phyloP scores from a whole-genome alignment of 2,113 vertebrate species.

The Sturnus vulgaris region DNA sequence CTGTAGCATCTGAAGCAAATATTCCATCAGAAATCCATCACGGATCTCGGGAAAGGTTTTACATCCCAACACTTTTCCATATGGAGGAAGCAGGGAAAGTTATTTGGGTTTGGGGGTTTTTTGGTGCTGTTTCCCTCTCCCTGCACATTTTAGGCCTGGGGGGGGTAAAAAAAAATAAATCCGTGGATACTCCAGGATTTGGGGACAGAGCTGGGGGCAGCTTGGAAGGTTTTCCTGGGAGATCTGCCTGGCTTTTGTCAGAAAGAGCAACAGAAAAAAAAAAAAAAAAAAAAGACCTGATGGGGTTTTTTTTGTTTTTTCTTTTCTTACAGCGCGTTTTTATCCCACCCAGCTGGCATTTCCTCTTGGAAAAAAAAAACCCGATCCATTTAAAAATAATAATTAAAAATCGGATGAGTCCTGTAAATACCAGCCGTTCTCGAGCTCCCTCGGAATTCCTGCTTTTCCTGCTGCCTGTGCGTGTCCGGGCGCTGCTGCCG shows the following conservation, averaged over 20 bases:
- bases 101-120: not conserved
- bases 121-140: fast-evolving
- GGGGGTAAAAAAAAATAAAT: too few relatives aligned
- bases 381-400: fast-evolving
- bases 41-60: not conserved
- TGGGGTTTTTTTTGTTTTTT: too few relatives aligned
- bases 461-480: not conserved
- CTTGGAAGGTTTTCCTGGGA: not conserved
- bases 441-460: not conserved
- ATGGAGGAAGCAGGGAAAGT: not conserved
- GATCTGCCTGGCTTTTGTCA: not conserved
- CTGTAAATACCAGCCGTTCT: not conserved
- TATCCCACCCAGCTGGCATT: not conserved
- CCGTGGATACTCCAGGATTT: fast-evolving
- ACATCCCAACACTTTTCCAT: not conserved
- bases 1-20: not conserved
- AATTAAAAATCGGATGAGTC: not conserved
- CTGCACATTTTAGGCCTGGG: fast-evolving
- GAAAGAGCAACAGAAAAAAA: not conserved
- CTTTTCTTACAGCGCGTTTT: fast-evolving
- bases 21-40: fast-evolving
- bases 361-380: not conserved
- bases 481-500: too few relatives aligned
- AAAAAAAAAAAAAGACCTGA: too few relatives aligned
- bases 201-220: not conserved